Base-by-base conservation (phyloP, 2,797 vertebrate species). In the Xyrichtys novacula region DNA sequence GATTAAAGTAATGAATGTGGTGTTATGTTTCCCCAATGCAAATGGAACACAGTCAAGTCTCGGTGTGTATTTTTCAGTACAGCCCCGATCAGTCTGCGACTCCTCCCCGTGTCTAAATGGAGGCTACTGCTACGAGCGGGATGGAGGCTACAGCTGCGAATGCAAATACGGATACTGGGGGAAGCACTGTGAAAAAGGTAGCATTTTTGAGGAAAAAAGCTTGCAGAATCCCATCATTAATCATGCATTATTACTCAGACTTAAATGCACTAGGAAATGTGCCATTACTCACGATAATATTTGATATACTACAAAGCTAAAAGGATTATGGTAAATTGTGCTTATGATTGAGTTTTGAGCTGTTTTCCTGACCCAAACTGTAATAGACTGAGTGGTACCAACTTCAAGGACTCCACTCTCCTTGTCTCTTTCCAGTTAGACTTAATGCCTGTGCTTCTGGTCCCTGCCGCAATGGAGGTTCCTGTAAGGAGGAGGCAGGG, bases 21-120 rank as follows among this genome's bases (percentile, higher is more conserved):
- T 47, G 23, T 65, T 15, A 31, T 10, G 36, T 70, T 61, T 69
- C 49, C 49, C 67, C 77, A 64, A 44, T 71, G 61, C 78, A 81
- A 15, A 70, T 88, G 84, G 93, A 90, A 90, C 89, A 87, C 89
- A 89, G 92, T 94, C 92, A 94, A 91, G 92, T 92, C 75, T 89
- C 77, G 88, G 82, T 88, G 76, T 94, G 90, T 94, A 88, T 94
- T 92, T 94, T 95, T 81, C 93, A 99, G 98, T 96, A 34, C 92
- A 96, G 93, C 96, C 96, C 0, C 93, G 77, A 87, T 97, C 97
- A 11, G 96, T 95, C 83, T 99, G 98, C 0, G 97, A 99, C 92
- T 99, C 98, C 0, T 95, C 96, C 68, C 98, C 98, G 76, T 99
- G 98, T 92, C 90, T 97, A 87, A 98, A 98, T 0, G 97, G 96